A percentile compares a stretch with the other conserved stretches of the same genome.
These are phyloP conservation scores for Harpagoxenus sublaevis DNA, from an alignment of 2,888 invertebrate genomes.

Conservation along the genomic window DNA sequence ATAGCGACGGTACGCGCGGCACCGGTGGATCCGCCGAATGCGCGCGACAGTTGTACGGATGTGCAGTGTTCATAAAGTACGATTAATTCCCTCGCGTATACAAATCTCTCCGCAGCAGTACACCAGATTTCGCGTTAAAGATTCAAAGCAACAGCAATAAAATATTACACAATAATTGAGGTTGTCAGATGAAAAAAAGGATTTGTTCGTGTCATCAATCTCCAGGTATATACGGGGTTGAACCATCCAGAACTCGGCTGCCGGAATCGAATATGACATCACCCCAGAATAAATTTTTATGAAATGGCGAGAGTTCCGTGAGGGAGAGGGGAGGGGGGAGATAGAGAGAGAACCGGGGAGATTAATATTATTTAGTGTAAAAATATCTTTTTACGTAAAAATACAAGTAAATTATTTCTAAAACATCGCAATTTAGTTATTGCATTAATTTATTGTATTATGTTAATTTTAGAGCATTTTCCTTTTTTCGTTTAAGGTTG, in stretches of 20 bases:
- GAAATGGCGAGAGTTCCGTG: not conserved
- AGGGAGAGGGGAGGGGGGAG: not conserved
- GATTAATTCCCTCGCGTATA: constrained; percentile 38
- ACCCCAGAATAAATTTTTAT: constrained; percentile 21
- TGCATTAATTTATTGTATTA: not conserved
- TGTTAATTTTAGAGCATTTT: not conserved
- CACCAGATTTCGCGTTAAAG: constrained; percentile 47
- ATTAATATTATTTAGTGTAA: not conserved
- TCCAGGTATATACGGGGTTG: not conserved
- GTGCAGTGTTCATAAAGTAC: constrained; percentile 48
- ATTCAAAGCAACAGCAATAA: constrained; percentile 49
- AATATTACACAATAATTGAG: constrained; percentile 49
- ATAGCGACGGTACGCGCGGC: constrained; percentile 25
- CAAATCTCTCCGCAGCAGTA: constrained; percentile 37
- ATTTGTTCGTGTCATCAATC: constrained; percentile 37
- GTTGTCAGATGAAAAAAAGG: constrained; percentile 30
- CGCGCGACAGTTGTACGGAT: constrained; percentile 38
- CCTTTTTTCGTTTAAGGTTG: not conserved
- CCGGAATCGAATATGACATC: constrained; percentile 6
- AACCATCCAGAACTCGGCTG: not conserved
- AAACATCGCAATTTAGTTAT: not conserved
- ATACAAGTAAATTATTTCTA: not conserved
- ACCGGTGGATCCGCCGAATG: constrained; percentile 15
- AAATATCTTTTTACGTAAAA: not conserved
- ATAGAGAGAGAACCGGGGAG: not conserved